Conservation (phyloP, 1,140 invertebrate genomes). For the Bemisia tabaci region DNA sequence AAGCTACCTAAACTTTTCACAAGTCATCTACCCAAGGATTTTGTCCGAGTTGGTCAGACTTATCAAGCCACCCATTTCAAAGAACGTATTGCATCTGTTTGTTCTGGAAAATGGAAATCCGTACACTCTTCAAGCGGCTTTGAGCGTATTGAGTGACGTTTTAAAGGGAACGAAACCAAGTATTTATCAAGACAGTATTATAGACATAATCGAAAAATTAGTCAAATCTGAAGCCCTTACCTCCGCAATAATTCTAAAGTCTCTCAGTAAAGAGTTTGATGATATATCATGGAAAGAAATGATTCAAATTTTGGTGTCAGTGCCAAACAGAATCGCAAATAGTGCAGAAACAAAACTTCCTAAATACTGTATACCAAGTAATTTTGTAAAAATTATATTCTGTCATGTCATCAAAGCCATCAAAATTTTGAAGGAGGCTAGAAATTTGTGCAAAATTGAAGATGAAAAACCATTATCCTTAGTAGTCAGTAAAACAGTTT, state of each 20-base stretch:
- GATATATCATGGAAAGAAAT: constrained; percentile 34
- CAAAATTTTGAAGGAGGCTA: constrained; percentile 24
- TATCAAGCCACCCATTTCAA: not conserved
- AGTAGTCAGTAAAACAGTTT: constrained; percentile 4
- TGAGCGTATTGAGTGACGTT: not conserved
- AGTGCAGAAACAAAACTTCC: constrained; percentile 38
- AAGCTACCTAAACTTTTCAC: not conserved
- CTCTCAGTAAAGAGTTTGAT: constrained; percentile 17
- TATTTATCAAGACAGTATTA: not conserved
- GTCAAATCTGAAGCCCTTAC: constrained; percentile 26
- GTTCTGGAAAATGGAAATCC: not conserved
- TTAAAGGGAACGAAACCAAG: not conserved
- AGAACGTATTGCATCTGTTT: not conserved
- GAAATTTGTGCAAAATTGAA: not conserved
- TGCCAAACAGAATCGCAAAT: constrained; percentile 54
- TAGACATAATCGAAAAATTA: not conserved
- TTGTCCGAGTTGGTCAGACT: not conserved
- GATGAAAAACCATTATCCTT: not conserved
- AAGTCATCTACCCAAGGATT: not conserved
- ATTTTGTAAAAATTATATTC: constrained; percentile 41
- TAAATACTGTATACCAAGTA: constrained; percentile 39
- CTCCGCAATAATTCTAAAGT: constrained; percentile 31
- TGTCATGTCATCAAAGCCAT: constrained; percentile 39
- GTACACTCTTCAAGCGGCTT: not conserved
- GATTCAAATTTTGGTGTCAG: constrained; percentile 44